Evolutionary conservation across 2,797 vertebrate genomes (phyloP).

Genomic region (Poecile montanus): DNA sequence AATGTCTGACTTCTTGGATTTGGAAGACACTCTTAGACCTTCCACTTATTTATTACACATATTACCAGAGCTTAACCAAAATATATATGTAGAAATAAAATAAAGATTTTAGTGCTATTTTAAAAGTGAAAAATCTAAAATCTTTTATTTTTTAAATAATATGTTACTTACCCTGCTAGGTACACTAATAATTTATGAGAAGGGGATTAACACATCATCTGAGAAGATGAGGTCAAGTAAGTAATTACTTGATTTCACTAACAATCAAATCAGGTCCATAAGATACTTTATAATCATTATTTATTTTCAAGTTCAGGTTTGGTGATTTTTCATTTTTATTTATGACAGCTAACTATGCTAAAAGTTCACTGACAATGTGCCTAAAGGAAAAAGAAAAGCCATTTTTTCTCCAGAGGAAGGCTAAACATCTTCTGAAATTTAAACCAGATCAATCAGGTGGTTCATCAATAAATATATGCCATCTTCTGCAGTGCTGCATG

Average conservation of each 20-base stretch:
- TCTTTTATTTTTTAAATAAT: background rate
- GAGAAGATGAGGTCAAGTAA: background rate
- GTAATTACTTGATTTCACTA: background rate
- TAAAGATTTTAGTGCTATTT: background rate
- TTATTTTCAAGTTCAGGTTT: background rate
- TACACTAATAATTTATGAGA: background rate
- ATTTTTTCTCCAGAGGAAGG: background rate
- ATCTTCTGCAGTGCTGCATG: background rate
- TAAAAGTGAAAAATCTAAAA: background rate
- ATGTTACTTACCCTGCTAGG: background rate
- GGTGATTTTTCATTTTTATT: constrained; percentile 9
- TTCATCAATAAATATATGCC: constrained; percentile 22
- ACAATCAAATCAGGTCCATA: background rate
- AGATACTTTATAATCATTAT: background rate
- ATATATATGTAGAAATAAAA: background rate
- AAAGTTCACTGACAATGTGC: background rate
- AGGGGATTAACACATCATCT: background rate
- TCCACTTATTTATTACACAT: background rate
- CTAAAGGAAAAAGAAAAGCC: background rate
- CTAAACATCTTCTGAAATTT: constrained; percentile 9
- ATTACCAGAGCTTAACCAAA: background rate
- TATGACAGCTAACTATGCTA: background rate
- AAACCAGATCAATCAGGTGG: background rate
- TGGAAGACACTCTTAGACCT: background rate
- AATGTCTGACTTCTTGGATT: background rate